Evolutionary conservation across 1,140 invertebrate species (phyloP).

Genomic region (Myzus persicae): DNA sequence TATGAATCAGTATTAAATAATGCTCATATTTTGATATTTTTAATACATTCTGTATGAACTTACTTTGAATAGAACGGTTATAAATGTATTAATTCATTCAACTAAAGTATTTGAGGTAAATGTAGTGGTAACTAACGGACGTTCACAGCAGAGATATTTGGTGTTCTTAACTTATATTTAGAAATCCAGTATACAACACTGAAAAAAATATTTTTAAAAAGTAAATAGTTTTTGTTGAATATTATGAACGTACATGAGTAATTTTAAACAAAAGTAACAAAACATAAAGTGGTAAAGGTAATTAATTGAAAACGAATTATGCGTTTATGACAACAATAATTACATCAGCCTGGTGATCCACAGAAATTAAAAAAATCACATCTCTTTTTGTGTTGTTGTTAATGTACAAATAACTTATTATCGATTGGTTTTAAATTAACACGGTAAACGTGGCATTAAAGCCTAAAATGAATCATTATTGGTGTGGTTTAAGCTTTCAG

Average conservation of each 20-base stretch:
- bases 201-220: not conserved
- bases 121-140: too few relatives aligned
- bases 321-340: not conserved
- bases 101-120: too few relatives aligned
- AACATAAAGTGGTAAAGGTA: not conserved
- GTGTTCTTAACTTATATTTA: too few relatives aligned
- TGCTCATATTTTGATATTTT: too few relatives aligned
- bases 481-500: not conserved
- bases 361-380: not conserved
- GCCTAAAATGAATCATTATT: slow-evolving; percentile 1
- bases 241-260: not conserved
- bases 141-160: too few relatives aligned
- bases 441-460: not conserved
- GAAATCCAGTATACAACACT: not conserved
- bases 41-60: too few relatives aligned
- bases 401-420: slow-evolving; percentile 1
- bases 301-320: not conserved
- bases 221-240: not conserved
- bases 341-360: not conserved
- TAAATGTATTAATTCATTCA: too few relatives aligned
- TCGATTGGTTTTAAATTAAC: not conserved
- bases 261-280: not conserved
- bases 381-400: not conserved
- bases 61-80: too few relatives aligned
- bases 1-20: too few relatives aligned